These are phyloP conservation scores for Orientallactaga bullata DNA, from an alignment of 2,113 vertebrate genomes.

Conservation along the genomic window DNA sequence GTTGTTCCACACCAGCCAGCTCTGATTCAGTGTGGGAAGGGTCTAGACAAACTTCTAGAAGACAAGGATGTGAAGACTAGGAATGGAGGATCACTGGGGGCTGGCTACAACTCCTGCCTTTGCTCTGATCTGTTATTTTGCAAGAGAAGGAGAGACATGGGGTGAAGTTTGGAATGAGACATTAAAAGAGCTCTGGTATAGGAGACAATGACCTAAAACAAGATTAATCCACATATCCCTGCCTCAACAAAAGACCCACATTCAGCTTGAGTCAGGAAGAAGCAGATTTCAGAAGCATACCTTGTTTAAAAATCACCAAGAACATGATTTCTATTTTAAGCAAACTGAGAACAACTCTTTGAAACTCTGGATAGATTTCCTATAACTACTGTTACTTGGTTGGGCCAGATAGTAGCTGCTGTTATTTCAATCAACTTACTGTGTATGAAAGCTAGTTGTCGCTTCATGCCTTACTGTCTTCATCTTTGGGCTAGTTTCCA, in stretches of 20 bases:
- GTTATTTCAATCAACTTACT: neutral
- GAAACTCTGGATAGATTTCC: conserved; percentile 15
- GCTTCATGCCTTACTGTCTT: neutral
- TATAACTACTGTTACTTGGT: neutral
- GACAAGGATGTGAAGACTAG: neutral
- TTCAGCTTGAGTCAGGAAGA: neutral
- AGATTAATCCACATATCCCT: neutral
- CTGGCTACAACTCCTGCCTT: neutral
- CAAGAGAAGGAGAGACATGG: neutral
- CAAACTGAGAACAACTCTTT: neutral
- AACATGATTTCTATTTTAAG: neutral
- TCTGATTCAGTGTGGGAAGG: neutral
- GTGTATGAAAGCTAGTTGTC: neutral
- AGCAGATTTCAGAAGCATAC: neutral
- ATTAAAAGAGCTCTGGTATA: neutral
- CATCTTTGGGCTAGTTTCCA: conserved; percentile 4
- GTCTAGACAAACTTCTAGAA: neutral
- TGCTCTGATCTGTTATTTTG: neutral
- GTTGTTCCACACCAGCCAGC: neutral
- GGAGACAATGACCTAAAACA: neutral
- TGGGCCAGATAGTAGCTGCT: neutral
- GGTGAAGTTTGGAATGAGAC: neutral
- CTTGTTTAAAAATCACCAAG: neutral
- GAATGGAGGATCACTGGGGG: neutral
- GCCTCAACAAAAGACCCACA: neutral